A percentile compares a stretch with the other conserved stretches of the same genome.
Evolutionary conservation across 2,797 vertebrate genomes (phyloP).

Genomic region (Rhinoraja longicauda): DNA sequence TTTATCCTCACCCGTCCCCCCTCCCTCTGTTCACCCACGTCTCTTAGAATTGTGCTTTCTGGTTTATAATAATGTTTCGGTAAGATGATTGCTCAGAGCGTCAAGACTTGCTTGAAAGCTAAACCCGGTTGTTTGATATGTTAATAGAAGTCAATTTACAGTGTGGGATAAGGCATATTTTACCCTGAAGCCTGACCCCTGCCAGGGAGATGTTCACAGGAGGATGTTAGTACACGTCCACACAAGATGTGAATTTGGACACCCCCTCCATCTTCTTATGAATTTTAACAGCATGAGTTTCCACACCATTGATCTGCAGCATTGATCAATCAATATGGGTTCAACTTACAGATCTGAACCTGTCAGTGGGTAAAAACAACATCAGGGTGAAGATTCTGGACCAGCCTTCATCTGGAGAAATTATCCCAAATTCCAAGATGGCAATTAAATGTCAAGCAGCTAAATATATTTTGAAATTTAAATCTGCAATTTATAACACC

Average conservation of each 20-base stretch:
- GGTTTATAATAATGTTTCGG: background rate
- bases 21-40: too few relatives aligned
- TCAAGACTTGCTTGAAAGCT: background rate
- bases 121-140: background rate
- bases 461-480: too few relatives aligned
- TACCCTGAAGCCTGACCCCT: background rate
- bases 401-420: too few relatives aligned
- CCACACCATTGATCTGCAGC: background rate
- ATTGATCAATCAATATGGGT: background rate
- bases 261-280: background rate
- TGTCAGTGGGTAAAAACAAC: too few relatives aligned
- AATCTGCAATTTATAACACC: too few relatives aligned
- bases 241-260: background rate
- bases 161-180: background rate
- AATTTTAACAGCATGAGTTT: background rate
- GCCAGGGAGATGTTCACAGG: background rate
- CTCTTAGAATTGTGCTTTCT: background rate
- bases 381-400: too few relatives aligned
- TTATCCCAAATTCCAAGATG: background rate
- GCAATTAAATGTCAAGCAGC: background rate
- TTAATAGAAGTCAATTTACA: background rate
- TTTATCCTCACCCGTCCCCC: too few relatives aligned
- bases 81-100: background rate
- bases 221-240: background rate
- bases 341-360: background rate